Base-by-base conservation (phyloP, 2,888 invertebrate species). In the Cyrtodaria siliqua region DNA sequence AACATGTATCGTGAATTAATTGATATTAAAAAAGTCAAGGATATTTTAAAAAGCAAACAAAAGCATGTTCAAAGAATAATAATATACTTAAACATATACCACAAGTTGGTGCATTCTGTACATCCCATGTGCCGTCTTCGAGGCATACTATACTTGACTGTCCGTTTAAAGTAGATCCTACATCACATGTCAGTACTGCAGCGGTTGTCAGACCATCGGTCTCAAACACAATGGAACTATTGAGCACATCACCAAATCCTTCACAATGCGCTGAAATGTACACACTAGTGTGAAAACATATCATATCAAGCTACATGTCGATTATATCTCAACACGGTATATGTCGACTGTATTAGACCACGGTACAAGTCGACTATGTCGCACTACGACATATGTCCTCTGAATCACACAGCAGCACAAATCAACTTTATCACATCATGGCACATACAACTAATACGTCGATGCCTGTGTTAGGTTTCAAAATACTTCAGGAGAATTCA, bases 81-180 rank as follows among this genome's bases (percentile, higher is more conserved):
- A n/a, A n/a, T n/a, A n/a, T n/a, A n/a, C n/a, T n/a, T n/a, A n/a
- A 40, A 59, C 1, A 56, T 47, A n/a, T 62, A 80, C 79, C 72
- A 69, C 79, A 80, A 18, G 49, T 12, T 18, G 52, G 24, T 24
- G 47, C 20, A 3, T 59, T 33, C 18, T 16, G 18, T 12, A 66
- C 29, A n/a, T 72, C 66, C 79, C 79, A 80, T 42, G 44, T 56
- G 23, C 79, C 79, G 49, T 64, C 24, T 9, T 27, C 38, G 12
- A 50, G 56, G 66, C 79, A 80, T 4, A 24, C 29, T 4, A 72
- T 47, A 1, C 44, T 40, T 24, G 63, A 24, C 14, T 59, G 23
- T 38, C 79, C 79, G 33, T 26, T 38, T 27, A 76, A 27, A 9
- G 79, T 69, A 12, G 68, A 63, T 16, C 79, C 79, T 50, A 59